Conservation (phyloP, 2,797 vertebrate genomes). For the Nyctalus aviator region DNA sequence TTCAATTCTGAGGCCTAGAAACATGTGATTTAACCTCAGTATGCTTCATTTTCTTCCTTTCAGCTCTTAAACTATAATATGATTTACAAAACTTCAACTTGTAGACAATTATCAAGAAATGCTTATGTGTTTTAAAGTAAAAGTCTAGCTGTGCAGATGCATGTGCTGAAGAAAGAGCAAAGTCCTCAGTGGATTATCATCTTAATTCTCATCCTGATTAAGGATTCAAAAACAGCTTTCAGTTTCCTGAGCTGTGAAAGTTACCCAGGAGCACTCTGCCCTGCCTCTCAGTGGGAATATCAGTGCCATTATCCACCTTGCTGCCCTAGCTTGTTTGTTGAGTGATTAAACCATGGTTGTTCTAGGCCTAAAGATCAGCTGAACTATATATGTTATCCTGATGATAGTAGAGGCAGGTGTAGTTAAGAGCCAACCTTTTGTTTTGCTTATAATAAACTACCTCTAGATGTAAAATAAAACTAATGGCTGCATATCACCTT, state of each 20-base stretch:
- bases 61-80: background rate
- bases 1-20: background rate
- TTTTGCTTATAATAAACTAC: constrained; percentile 67
- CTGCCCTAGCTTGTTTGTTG: background rate
- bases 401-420: constrained; percentile 44
- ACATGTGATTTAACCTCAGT: background rate
- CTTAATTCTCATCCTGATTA: background rate
- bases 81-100: constrained; percentile 5
- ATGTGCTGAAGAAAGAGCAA: background rate
- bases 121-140: background rate
- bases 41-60: background rate
- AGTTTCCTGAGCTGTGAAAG: background rate
- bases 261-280: too few species aligned
- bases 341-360: constrained; percentile 38
- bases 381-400: constrained; percentile 56
- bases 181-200: background rate
- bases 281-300: background rate
- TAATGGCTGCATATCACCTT: constrained; percentile 45
- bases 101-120: background rate
- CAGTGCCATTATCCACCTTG: background rate
- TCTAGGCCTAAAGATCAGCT: constrained; percentile 30
- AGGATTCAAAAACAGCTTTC: background rate
- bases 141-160: background rate
- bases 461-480: constrained; percentile 55
- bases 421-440: constrained; percentile 63